Conservation (phyloP, 2,797 vertebrate genomes). For the Phaenicophaeus curvirostris region DNA sequence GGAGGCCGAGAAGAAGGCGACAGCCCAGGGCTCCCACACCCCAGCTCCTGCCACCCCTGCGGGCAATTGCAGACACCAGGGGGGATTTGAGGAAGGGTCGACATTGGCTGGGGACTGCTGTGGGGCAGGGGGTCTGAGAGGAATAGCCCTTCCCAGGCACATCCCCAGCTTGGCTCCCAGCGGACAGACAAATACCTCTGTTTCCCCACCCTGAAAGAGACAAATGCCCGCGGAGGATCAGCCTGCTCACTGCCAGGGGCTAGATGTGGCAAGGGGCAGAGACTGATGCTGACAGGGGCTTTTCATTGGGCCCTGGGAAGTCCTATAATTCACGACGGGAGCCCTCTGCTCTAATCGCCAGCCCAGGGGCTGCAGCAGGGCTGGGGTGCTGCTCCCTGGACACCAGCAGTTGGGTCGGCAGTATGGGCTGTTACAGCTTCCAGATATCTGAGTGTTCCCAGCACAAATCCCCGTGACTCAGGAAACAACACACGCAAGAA, state of each 20-base stretch:
- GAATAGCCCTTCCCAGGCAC: neutral
- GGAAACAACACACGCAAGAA: neutral
- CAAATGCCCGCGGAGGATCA: neutral
- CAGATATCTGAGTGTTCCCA: neutral
- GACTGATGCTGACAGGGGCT: fast-evolving
- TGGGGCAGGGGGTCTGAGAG: fast-evolving
- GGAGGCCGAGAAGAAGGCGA: neutral
- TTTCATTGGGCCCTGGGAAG: neutral
- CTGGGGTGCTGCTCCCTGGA: neutral
- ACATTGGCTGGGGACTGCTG: neutral
- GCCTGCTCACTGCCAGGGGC: neutral
- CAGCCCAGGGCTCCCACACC: neutral
- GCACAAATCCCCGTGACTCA: conserved; percentile 25
- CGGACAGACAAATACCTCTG: neutral
- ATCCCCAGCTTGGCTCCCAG: neutral
- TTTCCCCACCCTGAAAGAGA: neutral
- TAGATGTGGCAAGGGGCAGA: neutral
- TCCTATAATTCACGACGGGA: neutral
- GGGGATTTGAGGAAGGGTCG: neutral
- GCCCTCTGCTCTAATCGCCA: neutral
- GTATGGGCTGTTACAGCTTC: neutral
- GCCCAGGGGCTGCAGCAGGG: neutral
- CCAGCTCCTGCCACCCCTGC: neutral
- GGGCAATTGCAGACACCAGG: neutral
- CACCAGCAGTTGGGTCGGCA: neutral